Conservation (phyloP, 2,113 vertebrate genomes). For the Gasterosteus nipponicus region DNA sequence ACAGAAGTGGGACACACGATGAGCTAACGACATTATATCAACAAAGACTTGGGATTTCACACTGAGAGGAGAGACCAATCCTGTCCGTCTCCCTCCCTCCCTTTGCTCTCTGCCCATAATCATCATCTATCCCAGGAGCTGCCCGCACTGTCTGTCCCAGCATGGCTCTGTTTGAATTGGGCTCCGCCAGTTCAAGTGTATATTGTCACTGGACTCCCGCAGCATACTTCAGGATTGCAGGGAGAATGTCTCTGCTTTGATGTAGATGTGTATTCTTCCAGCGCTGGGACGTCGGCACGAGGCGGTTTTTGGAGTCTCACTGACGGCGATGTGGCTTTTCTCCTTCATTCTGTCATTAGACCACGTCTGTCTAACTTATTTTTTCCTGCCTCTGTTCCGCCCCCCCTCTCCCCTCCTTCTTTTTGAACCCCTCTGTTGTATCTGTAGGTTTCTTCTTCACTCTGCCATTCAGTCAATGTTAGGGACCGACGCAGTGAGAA, state of each 20-base stretch:
- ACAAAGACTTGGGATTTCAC: slow-evolving; percentile 68
- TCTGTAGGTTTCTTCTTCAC: slow-evolving; percentile 53
- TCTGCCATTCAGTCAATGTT: slow-evolving; percentile 64
- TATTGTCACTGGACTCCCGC: slow-evolving; percentile 61
- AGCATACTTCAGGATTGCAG: slow-evolving; percentile 23
- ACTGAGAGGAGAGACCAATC: slow-evolving; percentile 61
- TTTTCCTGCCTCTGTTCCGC: slow-evolving; percentile 27
- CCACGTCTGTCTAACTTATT: slow-evolving; percentile 39
- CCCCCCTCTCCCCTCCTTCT: slow-evolving; percentile 18
- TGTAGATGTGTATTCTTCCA: slow-evolving; percentile 41
- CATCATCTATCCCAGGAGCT: slow-evolving; percentile 39
- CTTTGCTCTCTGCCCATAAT: slow-evolving; percentile 31
- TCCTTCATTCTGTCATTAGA: slow-evolving; percentile 44
- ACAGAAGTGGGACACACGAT: slow-evolving; percentile 74
- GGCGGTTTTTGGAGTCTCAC: slow-evolving; percentile 41
- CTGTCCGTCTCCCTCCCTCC: slow-evolving; percentile 31
- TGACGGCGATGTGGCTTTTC: slow-evolving; percentile 48
- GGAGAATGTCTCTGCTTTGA: slow-evolving; percentile 38
- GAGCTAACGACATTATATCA: slow-evolving; percentile 70
- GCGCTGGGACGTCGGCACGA: slow-evolving; percentile 25
- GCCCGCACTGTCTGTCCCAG: slow-evolving; percentile 46
- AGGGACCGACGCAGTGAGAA: slow-evolving; percentile 55
- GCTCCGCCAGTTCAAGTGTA: slow-evolving; percentile 53
- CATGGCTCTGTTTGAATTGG: slow-evolving; percentile 49
- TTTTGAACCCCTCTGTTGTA: slow-evolving; percentile 45